Base-by-base conservation (phyloP, 2,888 invertebrate species). In the Luperina nickerlii region DNA sequence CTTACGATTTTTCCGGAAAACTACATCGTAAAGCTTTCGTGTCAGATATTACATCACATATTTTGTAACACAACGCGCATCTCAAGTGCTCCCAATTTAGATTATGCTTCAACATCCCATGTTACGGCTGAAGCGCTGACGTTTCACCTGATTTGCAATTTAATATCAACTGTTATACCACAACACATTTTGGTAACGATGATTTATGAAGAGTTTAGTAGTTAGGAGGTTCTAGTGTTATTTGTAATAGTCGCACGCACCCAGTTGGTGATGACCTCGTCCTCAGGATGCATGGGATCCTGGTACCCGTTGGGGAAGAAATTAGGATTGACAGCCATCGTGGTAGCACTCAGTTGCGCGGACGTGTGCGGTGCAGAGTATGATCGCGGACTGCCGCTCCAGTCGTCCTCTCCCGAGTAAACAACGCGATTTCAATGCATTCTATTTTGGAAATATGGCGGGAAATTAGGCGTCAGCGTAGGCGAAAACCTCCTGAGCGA, bases 231-330 rank as follows among this genome's bases (percentile, higher is more conserved):
- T 85, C 78, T 88, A 83, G 74, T 76, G 67, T 83, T 78, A 89
- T 74, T 82, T 74, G 77, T 86, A 87, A 86, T 79, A 83, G 88
- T 86, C 81, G 90, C 92, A 97, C 97, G 95, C 97, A 97, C 97
- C 97, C 97, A 97, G 92, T 97, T 97, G 90, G 96, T 95, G 91
- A 97, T 97, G 81, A 96, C 96, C 93, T 97, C 97, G 86, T 97
- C 97, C 85, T 97, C 97, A 84, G 95, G 96, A 92, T 97, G 96
- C 95, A 95, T 96, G 88, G 96, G 94, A 90, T 97, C 97, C 94
- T 97, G 97, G 94, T 97, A 97, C 79, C 97, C 97, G 91, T 97
- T 97, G 92, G 97, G 97, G 95, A 96, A 97, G 95, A 97, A 97
- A 91, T 96, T 96, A 74, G 93, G 96, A 94, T 96, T 96, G 92